phyloP scores from a whole-genome alignment of 2,113 vertebrate genomes.

The Nesoenas mayeri region DNA sequence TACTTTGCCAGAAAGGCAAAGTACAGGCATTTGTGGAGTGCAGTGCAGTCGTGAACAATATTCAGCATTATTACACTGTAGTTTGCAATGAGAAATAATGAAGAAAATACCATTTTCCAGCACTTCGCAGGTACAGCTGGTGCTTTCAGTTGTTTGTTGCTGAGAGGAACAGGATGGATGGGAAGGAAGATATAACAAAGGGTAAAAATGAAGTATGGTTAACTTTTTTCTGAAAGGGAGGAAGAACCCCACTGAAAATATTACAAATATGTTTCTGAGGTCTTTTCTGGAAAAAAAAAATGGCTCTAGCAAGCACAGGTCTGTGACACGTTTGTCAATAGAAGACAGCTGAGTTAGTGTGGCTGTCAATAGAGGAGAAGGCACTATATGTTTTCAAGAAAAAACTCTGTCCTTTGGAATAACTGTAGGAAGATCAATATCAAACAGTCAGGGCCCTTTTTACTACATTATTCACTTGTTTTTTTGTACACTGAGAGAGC shows the following conservation, averaged over 20 bases:
- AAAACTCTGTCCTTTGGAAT: constrained; percentile 10
- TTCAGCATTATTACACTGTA: background rate
- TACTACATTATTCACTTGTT: background rate
- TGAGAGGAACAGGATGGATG: background rate
- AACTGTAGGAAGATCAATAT: background rate
- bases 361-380: background rate
- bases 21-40: background rate
- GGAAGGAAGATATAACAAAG: background rate
- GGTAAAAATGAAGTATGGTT: background rate
- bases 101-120: background rate
- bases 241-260: background rate
- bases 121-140: background rate
- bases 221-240: background rate
- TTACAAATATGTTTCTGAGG: background rate
- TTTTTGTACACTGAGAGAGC: background rate
- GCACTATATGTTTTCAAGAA: background rate
- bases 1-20: background rate
- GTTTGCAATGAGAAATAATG: background rate
- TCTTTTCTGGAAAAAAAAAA: background rate
- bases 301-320: background rate
- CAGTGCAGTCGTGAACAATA: background rate
- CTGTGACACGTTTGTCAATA: background rate
- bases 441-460: background rate
- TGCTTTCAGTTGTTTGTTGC: background rate
- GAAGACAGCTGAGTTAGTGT: background rate